These are phyloP conservation scores for Macaria liturata DNA, from an alignment of 2,888 invertebrate genomes.

Conservation along the genomic window DNA sequence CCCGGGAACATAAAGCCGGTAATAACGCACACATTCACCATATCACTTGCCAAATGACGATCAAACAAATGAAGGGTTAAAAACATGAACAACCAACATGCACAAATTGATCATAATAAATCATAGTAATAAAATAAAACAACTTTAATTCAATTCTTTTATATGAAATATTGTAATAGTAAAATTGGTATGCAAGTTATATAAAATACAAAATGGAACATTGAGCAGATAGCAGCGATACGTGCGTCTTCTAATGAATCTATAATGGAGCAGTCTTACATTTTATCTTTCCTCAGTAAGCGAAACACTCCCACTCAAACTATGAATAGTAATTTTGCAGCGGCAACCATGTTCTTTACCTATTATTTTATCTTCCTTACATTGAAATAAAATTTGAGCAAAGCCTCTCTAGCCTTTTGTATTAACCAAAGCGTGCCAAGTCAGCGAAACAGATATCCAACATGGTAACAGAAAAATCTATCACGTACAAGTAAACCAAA, in stretches of 20 bases:
- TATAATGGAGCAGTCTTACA: conserved; percentile 1
- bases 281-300: neutral
- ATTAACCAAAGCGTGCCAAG: neutral
- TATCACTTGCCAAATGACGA: conserved; percentile 8
- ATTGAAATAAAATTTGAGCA: no score
- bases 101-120: no score
- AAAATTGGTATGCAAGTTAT: no score
- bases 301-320: neutral
- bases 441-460: neutral
- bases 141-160: no score
- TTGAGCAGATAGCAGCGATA: neutral
- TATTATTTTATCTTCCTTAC: no score
- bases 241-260: conserved; percentile 7
- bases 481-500: neutral
- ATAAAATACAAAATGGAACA: no score
- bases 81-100: no score
- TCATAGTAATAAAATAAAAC: no score
- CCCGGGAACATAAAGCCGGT: conserved; percentile 7
- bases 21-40: conserved; percentile 9
- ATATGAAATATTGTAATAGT: no score
- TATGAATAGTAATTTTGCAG: no score
- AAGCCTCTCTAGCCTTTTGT: neutral
- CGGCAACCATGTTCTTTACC: no score
- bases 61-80: neutral
- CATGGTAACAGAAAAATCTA: conserved; percentile 7